These are phyloP conservation scores for Clavelina lepadiformis DNA, from an alignment of 23 tunicate species.

Conservation along the genomic window DNA sequence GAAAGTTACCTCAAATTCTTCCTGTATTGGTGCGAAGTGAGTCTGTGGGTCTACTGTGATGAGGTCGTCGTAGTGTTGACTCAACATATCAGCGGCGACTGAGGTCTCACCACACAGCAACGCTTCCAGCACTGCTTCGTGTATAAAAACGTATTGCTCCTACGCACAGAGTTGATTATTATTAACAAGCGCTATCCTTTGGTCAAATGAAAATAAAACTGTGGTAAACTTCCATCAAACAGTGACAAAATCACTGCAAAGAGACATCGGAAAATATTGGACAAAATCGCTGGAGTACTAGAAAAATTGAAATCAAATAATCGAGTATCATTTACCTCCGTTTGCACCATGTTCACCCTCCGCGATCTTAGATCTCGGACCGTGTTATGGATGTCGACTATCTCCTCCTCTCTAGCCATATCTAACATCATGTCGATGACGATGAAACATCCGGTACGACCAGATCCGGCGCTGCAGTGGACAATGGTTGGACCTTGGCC, in stretches of 20 bases:
- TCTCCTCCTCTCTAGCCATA: slow-evolving; percentile 95
- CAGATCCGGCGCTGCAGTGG: slow-evolving; percentile 98
- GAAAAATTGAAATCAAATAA: background rate
- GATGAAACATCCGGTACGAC: slow-evolving; percentile 93
- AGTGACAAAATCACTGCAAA: background rate
- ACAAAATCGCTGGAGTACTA: background rate
- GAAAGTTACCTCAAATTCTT: slow-evolving; percentile 85
- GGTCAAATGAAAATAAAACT: background rate
- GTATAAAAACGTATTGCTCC: slow-evolving; percentile 97
- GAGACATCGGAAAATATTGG: background rate
- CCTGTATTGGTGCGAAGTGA: slow-evolving; percentile 94
- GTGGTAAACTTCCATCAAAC: too few relatives aligned
- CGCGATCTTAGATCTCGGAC: slow-evolving; percentile 61
- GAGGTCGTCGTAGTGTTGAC: slow-evolving; percentile 88
- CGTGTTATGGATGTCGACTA: slow-evolving; percentile 93
- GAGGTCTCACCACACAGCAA: slow-evolving; percentile 95
- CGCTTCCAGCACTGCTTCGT: slow-evolving; percentile 93
- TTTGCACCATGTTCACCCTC: slow-evolving; percentile 96
- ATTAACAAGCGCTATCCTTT: too few relatives aligned
- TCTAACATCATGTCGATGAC: slow-evolving; percentile 91
- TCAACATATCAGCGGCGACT: slow-evolving; percentile 51
- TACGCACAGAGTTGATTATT: too few relatives aligned
- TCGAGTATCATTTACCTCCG: slow-evolving; percentile 32
- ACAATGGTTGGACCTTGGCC: slow-evolving; percentile 83
- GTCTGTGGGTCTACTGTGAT: slow-evolving; percentile 83